Conservation (phyloP, 2,113 vertebrate species). For the Prolemur simus region DNA sequence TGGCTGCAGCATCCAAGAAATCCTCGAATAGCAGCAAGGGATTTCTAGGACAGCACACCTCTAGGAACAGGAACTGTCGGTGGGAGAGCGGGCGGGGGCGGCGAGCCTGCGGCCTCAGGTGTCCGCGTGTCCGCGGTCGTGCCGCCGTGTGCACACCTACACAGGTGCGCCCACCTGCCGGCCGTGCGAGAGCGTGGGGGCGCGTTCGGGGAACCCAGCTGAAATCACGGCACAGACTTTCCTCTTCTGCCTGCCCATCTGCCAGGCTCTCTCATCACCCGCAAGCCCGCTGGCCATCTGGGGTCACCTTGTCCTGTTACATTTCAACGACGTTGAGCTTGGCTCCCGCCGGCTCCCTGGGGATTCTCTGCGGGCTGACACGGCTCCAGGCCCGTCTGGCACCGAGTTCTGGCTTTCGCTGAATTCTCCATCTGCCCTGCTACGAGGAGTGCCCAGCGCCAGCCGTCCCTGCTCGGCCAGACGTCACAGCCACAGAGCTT, state of each 20-base stretch:
- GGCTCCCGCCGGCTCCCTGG: background rate
- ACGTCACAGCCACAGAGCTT: background rate
- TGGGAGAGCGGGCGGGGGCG: background rate
- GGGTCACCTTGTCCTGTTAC: slow-evolving; percentile 53
- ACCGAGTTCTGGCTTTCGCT: background rate
- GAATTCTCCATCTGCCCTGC: slow-evolving; percentile 42
- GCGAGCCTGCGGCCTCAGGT: rapidly evolving
- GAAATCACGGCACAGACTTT: background rate
- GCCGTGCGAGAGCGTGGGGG: rapidly evolving
- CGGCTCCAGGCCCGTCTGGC: slow-evolving; percentile 48
- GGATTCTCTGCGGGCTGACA: background rate
- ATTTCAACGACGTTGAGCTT: background rate
- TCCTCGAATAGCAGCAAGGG: slow-evolving; percentile 44
- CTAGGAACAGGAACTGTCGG: slow-evolving; percentile 30
- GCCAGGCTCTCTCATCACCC: background rate
- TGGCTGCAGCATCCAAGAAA: slow-evolving; percentile 55
- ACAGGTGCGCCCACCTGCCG: background rate
- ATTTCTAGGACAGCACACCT: slow-evolving; percentile 72
- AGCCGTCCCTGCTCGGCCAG: background rate
- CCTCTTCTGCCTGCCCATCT: background rate
- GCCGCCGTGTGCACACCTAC: rapidly evolving
- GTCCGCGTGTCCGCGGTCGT: rapidly evolving
- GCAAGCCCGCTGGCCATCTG: background rate
- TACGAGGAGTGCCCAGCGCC: background rate
- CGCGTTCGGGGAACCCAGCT: background rate